These are phyloP conservation scores for Drosophila quasianomalipes DNA, from an alignment of 2,888 invertebrate genomes.

Conservation along the genomic window DNA sequence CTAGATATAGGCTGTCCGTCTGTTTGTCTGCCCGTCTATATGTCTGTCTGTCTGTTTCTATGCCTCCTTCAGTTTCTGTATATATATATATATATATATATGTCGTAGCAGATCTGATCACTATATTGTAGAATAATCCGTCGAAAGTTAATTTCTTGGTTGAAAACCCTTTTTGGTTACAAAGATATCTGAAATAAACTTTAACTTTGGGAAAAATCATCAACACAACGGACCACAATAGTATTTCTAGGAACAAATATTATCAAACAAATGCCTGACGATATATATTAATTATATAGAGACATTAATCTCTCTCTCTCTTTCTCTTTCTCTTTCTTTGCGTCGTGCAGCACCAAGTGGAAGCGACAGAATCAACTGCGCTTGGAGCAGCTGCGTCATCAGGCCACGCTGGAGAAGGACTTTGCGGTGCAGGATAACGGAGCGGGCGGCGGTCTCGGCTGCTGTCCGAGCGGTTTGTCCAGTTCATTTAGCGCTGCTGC, in stretches of 20 bases:
- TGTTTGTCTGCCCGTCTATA: background rate
- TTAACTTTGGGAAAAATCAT: background rate
- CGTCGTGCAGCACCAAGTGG: constrained; percentile 91
- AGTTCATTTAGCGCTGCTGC: constrained; percentile 74
- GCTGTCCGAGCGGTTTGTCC: constrained; percentile 84
- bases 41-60: background rate
- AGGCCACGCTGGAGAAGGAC: constrained; percentile 92
- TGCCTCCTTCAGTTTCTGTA: background rate
- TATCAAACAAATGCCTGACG: no score
- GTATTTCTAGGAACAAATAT: no score
- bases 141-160: background rate
- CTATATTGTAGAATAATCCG: background rate
- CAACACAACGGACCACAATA: background rate
- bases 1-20: background rate
- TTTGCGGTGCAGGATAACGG: constrained; percentile 83
- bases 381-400: constrained; percentile 93
- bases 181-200: background rate
- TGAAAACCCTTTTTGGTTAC: background rate
- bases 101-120: background rate
- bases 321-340: background rate
- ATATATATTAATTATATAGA: background rate
- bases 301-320: background rate
- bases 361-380: constrained; percentile 95
- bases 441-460: constrained; percentile 74
- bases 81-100: no score